Percentiles rank a stretch among this genome's conserved stretches.
Conservation (phyloP, 2,888 invertebrate species). For the Notocelia uddmanniana region DNA sequence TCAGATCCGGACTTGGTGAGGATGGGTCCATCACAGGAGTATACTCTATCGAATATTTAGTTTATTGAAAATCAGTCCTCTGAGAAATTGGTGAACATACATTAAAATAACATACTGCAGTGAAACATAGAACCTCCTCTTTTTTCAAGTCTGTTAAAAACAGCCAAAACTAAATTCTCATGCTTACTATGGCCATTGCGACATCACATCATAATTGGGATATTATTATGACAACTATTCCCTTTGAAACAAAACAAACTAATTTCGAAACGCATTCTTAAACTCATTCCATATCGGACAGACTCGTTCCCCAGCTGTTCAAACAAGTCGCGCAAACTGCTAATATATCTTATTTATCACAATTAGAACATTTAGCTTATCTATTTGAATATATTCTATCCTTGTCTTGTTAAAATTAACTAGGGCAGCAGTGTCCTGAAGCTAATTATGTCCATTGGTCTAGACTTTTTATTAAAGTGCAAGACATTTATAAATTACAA, state of each 20-base stretch:
- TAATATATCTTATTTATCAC: constrained; percentile 37
- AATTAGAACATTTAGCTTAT: constrained; percentile 27
- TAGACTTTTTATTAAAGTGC: constrained; percentile 2
- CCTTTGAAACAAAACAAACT: constrained; percentile 10
- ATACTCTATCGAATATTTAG: too few relatives aligned
- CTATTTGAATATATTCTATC: constrained; percentile 21
- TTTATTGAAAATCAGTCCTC: too few relatives aligned
- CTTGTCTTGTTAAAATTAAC: constrained; percentile 27
- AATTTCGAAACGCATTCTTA: constrained; percentile 39
- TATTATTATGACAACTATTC: background rate
- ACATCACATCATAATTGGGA: too few relatives aligned
- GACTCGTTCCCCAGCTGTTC: constrained; percentile 36
- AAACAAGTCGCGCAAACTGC: constrained; percentile 25
- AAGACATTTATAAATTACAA: background rate
- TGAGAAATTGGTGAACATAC: too few relatives aligned
- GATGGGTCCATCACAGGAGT: too few relatives aligned
- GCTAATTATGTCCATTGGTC: background rate
- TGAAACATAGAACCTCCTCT: too few relatives aligned
- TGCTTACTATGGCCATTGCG: too few relatives aligned
- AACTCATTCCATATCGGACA: constrained; percentile 29
- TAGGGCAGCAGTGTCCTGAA: background rate
- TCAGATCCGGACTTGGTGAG: too few relatives aligned
- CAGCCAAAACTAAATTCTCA: too few relatives aligned
- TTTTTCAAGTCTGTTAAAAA: too few relatives aligned
- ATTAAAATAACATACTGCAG: too few relatives aligned